Evolutionary conservation across 2,797 vertebrate species (phyloP), one percentile per base, ranked within the genome.

Genomic region (Odontamblyopus lacepedii): DNA sequence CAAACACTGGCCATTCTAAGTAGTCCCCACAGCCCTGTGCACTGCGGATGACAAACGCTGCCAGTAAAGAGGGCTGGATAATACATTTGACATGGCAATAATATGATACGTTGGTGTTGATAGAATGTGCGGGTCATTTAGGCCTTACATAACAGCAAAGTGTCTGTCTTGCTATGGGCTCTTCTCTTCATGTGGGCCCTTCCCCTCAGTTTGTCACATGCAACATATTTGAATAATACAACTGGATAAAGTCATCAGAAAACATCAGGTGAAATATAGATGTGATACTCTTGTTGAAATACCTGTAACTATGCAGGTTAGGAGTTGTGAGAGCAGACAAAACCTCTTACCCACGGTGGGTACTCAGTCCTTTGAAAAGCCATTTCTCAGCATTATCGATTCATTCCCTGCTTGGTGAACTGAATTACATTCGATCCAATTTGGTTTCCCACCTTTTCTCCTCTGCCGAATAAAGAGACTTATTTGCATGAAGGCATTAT

Each of bases 341-440:
- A 82, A 77, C 75, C 77, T 85, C 77, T 78, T 82, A 76, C 70
- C 75, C 76, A 77, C 85, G 83, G 86, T 86, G 77, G 84, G 77
- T 79, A 83, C 85, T 87, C 85, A 80, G 78, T 90, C 76, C 82
- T 89, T 67, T 84, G 65, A 76, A 92, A 93, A 93, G 85, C 84
- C 87, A 87, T 92, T 92, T 89, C 89, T 93, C 92, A 93, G 89
- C 91, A 89, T 90, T 92, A 94, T 94, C 82, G 92, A 94, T 94
- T 92, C 82, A 90, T 91, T 91, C 90, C 83, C 87, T 78, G 87
- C 89, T 80, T 67, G 76, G 86, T 79, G 88, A 92, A 92, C 91
- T 90, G 91, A 93, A 94, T 93, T 93, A 90, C 89, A 92, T 93
- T 94, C 90, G 87, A 94, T 94, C 93, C 91, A 93, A 92, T 94